Conservation (phyloP, 1,140 invertebrate species). For the Pogonus chalceus region DNA sequence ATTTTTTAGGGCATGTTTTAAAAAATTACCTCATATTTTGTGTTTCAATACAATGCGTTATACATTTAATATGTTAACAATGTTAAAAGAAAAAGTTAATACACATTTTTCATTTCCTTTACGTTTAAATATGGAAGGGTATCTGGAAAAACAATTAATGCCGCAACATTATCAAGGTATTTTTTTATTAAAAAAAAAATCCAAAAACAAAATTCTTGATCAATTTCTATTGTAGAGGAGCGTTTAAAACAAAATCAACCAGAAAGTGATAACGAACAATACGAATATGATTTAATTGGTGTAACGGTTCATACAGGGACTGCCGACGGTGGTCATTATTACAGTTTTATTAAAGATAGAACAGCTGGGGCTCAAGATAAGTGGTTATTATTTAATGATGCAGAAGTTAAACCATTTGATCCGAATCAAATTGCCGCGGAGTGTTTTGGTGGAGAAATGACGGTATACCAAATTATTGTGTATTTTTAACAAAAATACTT, state of each 20-base stretch:
- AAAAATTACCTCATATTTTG: constrained; percentile 82
- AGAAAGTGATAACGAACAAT: constrained; percentile 39
- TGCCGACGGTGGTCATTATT: constrained; percentile 93
- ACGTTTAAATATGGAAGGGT: constrained; percentile 84
- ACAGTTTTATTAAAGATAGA: constrained; percentile 87
- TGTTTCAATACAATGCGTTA: constrained; percentile 98
- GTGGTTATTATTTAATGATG: constrained; percentile 93
- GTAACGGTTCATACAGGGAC: constrained; percentile 95
- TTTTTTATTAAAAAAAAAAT: too few relatives aligned
- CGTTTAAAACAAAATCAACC: neutral
- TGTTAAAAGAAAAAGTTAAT: constrained; percentile 95
- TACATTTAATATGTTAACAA: constrained; percentile 95
- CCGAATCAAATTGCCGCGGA: constrained; percentile 86
- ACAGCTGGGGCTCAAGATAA: constrained; percentile 65
- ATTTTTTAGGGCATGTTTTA: constrained; percentile 76
- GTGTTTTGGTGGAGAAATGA: constrained; percentile 96
- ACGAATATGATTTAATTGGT: constrained; percentile 86
- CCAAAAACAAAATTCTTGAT: too few relatives aligned
- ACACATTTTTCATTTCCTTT: constrained; percentile 96
- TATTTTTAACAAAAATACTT: neutral
- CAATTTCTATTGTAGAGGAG: neutral
- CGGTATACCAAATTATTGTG: constrained; percentile 43
- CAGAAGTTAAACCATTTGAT: constrained; percentile 93
- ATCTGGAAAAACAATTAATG: constrained; percentile 89
- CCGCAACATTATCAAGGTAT: constrained; percentile 67